Base-by-base conservation (phyloP, 92 coral and sea anemone species). In the Nematostella vectensis region DNA sequence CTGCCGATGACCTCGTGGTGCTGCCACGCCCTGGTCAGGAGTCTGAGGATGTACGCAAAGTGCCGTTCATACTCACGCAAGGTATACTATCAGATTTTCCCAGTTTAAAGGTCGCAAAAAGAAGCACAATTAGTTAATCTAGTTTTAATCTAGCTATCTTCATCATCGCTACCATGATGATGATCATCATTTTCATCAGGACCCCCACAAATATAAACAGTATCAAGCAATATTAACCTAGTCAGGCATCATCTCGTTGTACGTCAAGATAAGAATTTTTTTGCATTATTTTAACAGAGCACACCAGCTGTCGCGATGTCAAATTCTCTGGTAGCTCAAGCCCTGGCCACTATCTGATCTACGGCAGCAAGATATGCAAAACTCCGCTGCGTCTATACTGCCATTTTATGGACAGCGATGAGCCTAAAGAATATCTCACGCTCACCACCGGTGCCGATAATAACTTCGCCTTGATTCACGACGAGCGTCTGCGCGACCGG, bases 351-450 rank as follows among this genome's bases (percentile, higher is more conserved):
- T 93, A 93, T 81, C 50, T 93, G 26, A 52, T 93, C 48, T 72
- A 80, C 28, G 38, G 79, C 43, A 81, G 65, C 47, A 77, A 86
- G 40, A 76, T 70, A 11, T 93, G 99, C 67, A 53, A 61, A 40
- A 96, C 86, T 38, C 82, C 99, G 8, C 28, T 72, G 44, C 81
- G 95, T 11, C 71, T 93, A 47, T 93, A 70, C 82, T 93, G 99
- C 58, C 76, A 67, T 74, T 65, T 69, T 37, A 79, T 93, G 81
- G 57, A 44, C 27, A 62, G 76, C 3, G 69, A 50, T 8, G 59
- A 30, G 9, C 99, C 99, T 2, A 61, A 21, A 11, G 99, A 83
- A 50, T 93, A 70, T 65, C 67, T 93, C 65, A 82, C 80, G 4
- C 61, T 93, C 43, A 78, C 83, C 27, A 55, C 93, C 30, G 99